Evolutionary conservation across 2,797 vertebrate species (phyloP).

Genomic region (Parauchenoglanis punctatus): DNA sequence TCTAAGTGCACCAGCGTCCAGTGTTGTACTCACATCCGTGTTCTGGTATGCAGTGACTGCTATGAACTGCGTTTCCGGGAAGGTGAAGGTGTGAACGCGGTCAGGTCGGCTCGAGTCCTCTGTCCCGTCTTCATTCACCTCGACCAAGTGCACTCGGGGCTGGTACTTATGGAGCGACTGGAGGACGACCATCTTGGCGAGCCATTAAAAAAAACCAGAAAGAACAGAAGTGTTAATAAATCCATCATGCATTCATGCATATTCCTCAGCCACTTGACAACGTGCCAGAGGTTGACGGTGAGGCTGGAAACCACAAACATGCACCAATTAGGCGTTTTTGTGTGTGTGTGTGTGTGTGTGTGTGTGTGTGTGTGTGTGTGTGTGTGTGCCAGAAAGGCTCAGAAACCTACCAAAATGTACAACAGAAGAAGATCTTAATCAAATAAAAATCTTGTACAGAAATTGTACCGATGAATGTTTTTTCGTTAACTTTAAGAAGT

Average conservation of each 20-base stretch:
- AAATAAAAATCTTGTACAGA: not conserved
- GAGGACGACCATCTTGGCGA: constrained; percentile 92
- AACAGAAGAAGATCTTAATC: not conserved
- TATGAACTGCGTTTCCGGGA: constrained; percentile 97
- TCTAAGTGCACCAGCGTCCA: not conserved
- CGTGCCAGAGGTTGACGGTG: constrained; percentile 10
- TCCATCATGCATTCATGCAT: not conserved
- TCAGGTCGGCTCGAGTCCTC: constrained; percentile 93
- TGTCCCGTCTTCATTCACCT: constrained; percentile 97
- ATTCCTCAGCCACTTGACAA: constrained; percentile 10
- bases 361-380: too few relatives aligned
- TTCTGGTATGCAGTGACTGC: constrained; percentile 99
- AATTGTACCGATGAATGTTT: not conserved
- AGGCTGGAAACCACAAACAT: constrained; percentile 8
- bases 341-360: too few relatives aligned
- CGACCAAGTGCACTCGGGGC: constrained; percentile 95
- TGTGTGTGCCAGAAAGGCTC: not conserved
- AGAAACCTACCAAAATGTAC: not conserved
- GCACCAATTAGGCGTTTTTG: constrained; percentile 4
- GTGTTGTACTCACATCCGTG: constrained; percentile 86
- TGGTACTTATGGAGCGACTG: constrained; percentile 99
- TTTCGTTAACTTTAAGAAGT: not conserved
- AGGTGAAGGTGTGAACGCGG: constrained; percentile 95
- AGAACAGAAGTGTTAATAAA: constrained; percentile 9
- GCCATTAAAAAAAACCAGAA: not conserved